Evolutionary conservation across 2,113 vertebrate species (phyloP).

Genomic region (Salvelinus namaycush): DNA sequence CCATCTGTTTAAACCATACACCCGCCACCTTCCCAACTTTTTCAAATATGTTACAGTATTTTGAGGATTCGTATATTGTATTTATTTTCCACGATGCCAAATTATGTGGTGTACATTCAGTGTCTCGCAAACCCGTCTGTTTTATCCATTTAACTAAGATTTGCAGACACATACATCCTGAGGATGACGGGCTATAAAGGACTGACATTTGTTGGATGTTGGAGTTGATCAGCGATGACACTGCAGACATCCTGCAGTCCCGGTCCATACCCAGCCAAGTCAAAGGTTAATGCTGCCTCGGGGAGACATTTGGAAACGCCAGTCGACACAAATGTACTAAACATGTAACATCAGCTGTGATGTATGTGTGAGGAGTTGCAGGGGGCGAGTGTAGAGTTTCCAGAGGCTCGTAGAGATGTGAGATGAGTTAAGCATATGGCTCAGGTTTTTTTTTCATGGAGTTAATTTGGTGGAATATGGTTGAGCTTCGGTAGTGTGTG

Average conservation of each 20-base stretch:
- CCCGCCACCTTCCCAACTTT: background rate
- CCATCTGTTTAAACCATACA: background rate
- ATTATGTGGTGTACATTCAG: constrained; percentile 29
- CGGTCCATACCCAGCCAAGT: constrained; percentile 40
- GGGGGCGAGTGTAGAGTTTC: constrained; percentile 35
- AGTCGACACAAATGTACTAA: constrained; percentile 46
- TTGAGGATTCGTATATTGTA: background rate
- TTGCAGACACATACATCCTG: constrained; percentile 46
- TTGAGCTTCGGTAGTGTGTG: background rate
- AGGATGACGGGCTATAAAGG: constrained; percentile 18
- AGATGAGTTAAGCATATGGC: constrained; percentile 49
- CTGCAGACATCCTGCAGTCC: constrained; percentile 31
- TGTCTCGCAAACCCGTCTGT: constrained; percentile 37
- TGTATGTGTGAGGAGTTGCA: constrained; percentile 41
- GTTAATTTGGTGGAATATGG: constrained; percentile 14
- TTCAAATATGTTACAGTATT: background rate
- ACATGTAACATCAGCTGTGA: constrained; percentile 37
- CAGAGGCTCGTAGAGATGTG: constrained; percentile 29
- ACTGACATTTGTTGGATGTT: constrained; percentile 44
- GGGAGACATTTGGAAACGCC: constrained; percentile 48
- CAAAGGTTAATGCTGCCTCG: constrained; percentile 54
- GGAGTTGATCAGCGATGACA: constrained; percentile 21
- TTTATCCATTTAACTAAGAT: constrained; percentile 39
- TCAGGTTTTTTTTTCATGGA: constrained; percentile 38
- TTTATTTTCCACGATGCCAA: constrained; percentile 23